Evolutionary conservation across 2,113 vertebrate species (phyloP), one percentile per base, ranked within the genome.

Genomic region (Centrocercus urophasianus): DNA sequence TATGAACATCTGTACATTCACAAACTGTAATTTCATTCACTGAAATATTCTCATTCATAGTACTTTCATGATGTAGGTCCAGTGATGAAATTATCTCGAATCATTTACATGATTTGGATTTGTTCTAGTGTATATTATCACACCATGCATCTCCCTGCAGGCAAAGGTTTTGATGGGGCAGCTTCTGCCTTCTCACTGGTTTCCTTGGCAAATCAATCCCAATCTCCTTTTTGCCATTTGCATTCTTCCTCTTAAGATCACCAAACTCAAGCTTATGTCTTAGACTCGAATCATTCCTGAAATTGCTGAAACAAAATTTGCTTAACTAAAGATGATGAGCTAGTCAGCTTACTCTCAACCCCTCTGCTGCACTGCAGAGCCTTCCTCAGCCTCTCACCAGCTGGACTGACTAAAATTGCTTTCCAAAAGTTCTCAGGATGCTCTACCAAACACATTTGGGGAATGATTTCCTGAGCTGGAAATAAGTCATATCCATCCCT

Each of bases 41-140:
- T 84, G 66, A 93, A 92, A 81, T 36, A 30, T 17, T 60, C 72
- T 69, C 13, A 71, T 67, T 84, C 70, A 56, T 54, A 59, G 69
- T 25, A 30, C 32, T 43, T 64, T n/a, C 34, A 36, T 5, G 21
- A 15, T 47, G 19, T 19, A 54, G 47, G 66, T 43, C 30, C 28
- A 85, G 13, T 30, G 7, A 79, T 42, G 78, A 30, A 65, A 59
- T 60, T 54, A 82, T 42, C 18, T 72, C n/a, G 67, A 94, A n/a
- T 32, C 52, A 13, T 78, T 71, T 36, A 45, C 5, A 57, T 52
- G 36, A 61, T 20, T 38, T 65, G 32, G 40, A 40, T 20, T 86
- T 9, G 6, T 52, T 63, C 54, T 83, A 50, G 56, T 17, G 30
- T 24, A 45, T 71, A 84, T 86, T 75, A 91, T 88, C 63, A 88